phyloP scores from a whole-genome alignment of 2,888 invertebrate genomes.

The Tipula confusa region DNA sequence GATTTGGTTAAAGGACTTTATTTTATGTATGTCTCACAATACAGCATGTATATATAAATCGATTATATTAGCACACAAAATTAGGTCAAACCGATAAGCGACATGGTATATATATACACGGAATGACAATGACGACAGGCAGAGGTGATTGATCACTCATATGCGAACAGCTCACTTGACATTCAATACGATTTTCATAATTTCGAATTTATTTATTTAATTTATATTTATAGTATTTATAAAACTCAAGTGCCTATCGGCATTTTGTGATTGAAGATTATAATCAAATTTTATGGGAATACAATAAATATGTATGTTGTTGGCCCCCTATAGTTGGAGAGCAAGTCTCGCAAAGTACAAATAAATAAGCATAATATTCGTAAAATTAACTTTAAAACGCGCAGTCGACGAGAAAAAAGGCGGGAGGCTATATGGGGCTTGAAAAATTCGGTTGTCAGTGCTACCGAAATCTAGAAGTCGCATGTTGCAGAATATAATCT shows the following conservation, averaged over 20 bases:
- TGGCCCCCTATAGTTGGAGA: too few relatives aligned
- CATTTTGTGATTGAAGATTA: constrained; percentile 3
- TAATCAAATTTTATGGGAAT: background rate
- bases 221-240: background rate
- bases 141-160: background rate
- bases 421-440: too few relatives aligned
- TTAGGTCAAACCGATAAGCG: background rate
- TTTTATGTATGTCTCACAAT: background rate
- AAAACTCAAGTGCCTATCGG: background rate
- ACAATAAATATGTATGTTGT: background rate
- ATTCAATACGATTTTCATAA: background rate
- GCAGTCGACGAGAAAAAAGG: too few relatives aligned
- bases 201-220: background rate
- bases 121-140: background rate
- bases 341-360: too few relatives aligned
- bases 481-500: too few relatives aligned
- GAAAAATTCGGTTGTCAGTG: too few relatives aligned
- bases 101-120: too few relatives aligned
- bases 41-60: background rate
- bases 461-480: too few relatives aligned
- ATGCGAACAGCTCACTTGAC: background rate
- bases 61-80: background rate
- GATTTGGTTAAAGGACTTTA: background rate
- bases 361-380: too few relatives aligned
- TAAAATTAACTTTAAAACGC: too few relatives aligned